Conservation (phyloP, 2,797 vertebrate species). For the Lagodon rhomboides region DNA sequence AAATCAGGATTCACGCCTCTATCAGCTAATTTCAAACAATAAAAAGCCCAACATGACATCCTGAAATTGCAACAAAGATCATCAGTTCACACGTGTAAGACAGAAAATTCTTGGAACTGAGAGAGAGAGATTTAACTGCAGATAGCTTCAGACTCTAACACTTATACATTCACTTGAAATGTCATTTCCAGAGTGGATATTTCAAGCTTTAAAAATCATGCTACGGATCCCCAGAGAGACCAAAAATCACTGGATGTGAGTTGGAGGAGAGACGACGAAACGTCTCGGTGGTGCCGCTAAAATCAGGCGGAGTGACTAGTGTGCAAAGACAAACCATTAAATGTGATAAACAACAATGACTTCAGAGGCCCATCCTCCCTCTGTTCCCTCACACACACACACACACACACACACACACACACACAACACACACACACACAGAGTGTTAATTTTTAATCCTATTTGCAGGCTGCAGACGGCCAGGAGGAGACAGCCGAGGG, state of each 20-base stretch:
- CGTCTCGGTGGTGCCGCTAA: background rate
- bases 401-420: conserved; percentile 3
- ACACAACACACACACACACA: conserved; percentile 35
- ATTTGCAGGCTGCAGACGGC: conserved; percentile 50
- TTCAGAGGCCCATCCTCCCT: conserved; percentile 16
- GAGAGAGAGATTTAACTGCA: background rate
- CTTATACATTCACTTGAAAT: background rate
- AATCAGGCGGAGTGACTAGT: conserved; percentile 3
- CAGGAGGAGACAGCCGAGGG: conserved; percentile 31
- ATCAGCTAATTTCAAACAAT: no score
- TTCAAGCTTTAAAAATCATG: background rate
- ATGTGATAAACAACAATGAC: conserved; percentile 40
- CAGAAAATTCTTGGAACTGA: no score
- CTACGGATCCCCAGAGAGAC: conserved; percentile 5
- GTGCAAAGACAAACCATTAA: conserved; percentile 14
- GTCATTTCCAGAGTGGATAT: background rate
- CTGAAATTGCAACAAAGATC: no score
- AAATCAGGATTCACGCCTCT: no score
- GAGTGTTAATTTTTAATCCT: conserved; percentile 71
- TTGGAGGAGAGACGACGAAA: background rate
- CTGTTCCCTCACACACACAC: background rate
- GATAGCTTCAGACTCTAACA: background rate
- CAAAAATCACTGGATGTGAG: background rate
- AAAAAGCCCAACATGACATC: no score
- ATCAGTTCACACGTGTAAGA: no score